Percentiles rank a stretch among this genome's conserved stretches.
Conservation (phyloP, 2,113 vertebrate genomes). For the Arizona elegans region DNA sequence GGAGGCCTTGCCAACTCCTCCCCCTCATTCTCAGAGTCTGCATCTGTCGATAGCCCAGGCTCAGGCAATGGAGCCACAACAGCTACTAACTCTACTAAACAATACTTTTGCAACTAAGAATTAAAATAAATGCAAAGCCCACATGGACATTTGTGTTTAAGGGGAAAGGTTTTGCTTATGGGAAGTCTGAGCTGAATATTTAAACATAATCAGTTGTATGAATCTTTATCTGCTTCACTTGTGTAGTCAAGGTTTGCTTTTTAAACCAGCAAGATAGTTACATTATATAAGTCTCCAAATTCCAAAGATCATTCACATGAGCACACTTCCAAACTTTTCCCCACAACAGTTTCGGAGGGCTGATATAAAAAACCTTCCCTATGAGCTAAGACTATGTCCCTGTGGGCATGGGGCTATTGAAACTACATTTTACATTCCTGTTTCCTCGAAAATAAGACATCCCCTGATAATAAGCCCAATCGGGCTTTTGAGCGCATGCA, state of each 20-base stretch:
- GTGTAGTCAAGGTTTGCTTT: background rate
- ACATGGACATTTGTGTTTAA: background rate
- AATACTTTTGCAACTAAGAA: background rate
- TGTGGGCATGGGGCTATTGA: background rate
- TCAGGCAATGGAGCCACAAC: too few species aligned
- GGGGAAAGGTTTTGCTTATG: background rate
- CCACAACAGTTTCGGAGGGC: background rate
- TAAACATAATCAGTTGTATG: background rate
- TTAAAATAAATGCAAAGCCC: rapidly evolving
- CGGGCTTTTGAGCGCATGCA: too few species aligned
- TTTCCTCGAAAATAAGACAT: too few species aligned
- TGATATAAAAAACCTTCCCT: background rate
- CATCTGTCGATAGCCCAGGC: too few species aligned
- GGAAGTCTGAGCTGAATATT: background rate
- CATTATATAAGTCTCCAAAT: background rate
- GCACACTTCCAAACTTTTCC: background rate
- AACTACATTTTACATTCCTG: background rate
- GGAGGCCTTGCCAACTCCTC: too few species aligned
- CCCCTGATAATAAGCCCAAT: too few species aligned
- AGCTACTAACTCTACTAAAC: background rate
- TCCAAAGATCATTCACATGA: background rate
- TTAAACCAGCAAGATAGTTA: background rate
- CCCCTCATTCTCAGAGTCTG: too few species aligned
- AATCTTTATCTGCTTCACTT: background rate
- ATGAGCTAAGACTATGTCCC: background rate